Evolutionary conservation across 2,888 invertebrate species (phyloP), one percentile per base, ranked within the genome.

Genomic region (Lacanobia wlatinum): DNA sequence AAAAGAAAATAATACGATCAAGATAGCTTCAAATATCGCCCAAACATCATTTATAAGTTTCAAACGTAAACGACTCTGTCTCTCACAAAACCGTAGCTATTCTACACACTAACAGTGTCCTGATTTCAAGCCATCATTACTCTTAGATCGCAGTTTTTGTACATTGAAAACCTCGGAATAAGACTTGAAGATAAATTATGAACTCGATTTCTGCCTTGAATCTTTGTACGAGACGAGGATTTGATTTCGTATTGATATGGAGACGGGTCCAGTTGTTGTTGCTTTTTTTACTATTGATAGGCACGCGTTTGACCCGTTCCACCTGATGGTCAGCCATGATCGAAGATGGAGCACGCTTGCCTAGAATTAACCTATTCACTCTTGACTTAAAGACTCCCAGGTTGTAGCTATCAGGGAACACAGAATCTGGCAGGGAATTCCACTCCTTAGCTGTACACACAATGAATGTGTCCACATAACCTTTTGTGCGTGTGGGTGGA

Each of bases 121-220:
- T 70, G 76, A 71, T 69, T 73, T 56, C 75, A 28, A 68, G 61
- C 69, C 23, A 77, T 76, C 80, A 80, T 80, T 83, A 83, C 60
- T 84, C 81, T 84, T 77, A 18, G 50, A 77, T 82, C 52, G 56
- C 21, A 84, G 73, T 79, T 84, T 77, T 84, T 77, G 73, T 79
- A 53, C 59, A 76, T 72, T 72, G 76, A 73, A 82, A 73, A 73
- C 38, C 58, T 48, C 50, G 48, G 78, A 58, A 66, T 64, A 63
- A 68, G 63, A 75, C 74, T 67, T 38, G 53, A 73, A 82, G 84
- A 84, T 77, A 82, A 79, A 84, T 76, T 64, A 56, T 71, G 58
- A 69, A 52, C 59, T 66, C 53, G 67, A 73, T 70, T 69, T 84
- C 69, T 66, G 70, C 58, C n/a, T 71, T 67, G 28, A 62, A 56